A percentile compares a stretch with the other conserved stretches of the same genome.
phyloP scores from a whole-genome alignment of 2,888 invertebrate genomes.

The Cybosia mesomella region DNA sequence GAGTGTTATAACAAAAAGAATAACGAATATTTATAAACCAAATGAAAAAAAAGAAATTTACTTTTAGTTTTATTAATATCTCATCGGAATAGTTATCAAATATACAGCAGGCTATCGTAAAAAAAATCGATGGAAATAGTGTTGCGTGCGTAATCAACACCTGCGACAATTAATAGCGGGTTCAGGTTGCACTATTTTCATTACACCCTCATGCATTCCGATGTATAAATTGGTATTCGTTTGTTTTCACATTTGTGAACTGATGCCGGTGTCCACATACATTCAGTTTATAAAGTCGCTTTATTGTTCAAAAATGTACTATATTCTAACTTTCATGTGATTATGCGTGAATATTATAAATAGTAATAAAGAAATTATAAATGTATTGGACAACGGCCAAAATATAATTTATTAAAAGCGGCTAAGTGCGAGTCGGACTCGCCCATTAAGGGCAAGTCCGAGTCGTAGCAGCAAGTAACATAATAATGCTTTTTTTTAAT shows the following conservation, averaged over 20 bases:
- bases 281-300: conserved; percentile 28
- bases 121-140: conserved; percentile 64
- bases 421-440: too few species aligned
- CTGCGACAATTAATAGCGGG: conserved; percentile 75
- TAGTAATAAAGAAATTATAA: background rate
- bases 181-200: conserved; percentile 63
- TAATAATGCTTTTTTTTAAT: too few species aligned
- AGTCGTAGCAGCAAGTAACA: too few species aligned
- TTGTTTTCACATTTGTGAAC: conserved; percentile 49
- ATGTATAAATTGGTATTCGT: conserved; percentile 47
- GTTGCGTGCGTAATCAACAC: conserved; percentile 72
- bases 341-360: too few species aligned
- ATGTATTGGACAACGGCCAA: too few species aligned
- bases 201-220: conserved; percentile 51
- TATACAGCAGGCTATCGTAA: conserved; percentile 51
- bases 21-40: background rate
- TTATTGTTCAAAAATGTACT: conserved; percentile 33
- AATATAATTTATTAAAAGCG: too few species aligned
- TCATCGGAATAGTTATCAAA: conserved; percentile 41
- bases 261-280: conserved; percentile 31
- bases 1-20: background rate
- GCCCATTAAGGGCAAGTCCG: too few species aligned
- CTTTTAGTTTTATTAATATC: conserved; percentile 12
- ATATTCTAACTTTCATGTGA: conserved; percentile 23
- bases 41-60: background rate